Percentiles rank a stretch among this genome's conserved stretches.
These are phyloP conservation scores for Coenonympha arcania DNA, from an alignment of 2,888 invertebrate genomes.

Conservation along the genomic window DNA sequence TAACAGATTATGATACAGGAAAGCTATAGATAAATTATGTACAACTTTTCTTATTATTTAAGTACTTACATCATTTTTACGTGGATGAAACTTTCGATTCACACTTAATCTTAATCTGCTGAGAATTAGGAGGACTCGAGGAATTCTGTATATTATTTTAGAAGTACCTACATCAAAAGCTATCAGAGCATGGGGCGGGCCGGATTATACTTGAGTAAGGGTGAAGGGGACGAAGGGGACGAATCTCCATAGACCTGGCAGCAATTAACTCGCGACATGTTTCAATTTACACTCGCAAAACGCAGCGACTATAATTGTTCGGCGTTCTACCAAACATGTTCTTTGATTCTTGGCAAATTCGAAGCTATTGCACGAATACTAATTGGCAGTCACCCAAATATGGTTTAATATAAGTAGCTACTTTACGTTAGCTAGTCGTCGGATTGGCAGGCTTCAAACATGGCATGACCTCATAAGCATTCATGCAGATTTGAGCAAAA, in stretches of 20 bases:
- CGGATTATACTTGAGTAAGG: conserved; percentile 41
- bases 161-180: neutral
- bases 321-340: conserved; percentile 13
- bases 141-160: conserved; percentile 5
- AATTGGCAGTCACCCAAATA: neutral
- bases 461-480: too few relatives aligned
- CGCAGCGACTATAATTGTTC: conserved; percentile 41
- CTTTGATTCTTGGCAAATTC: neutral
- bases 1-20: too few relatives aligned
- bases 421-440: too few relatives aligned
- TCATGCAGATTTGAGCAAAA: too few relatives aligned
- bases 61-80: too few relatives aligned
- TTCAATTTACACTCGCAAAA: conserved; percentile 72
- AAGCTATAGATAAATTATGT: too few relatives aligned
- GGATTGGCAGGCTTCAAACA: too few relatives aligned
- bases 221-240: conserved; percentile 23
- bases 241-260: conserved; percentile 49
- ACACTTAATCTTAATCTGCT: neutral
- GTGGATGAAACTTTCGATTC: too few relatives aligned
- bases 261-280: conserved; percentile 65
- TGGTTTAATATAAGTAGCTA: neutral
- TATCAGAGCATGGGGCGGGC: neutral
- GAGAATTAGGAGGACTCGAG: neutral
- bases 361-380: too few relatives aligned
- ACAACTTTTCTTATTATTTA: too few relatives aligned